Conservation (phyloP, 2,113 vertebrate genomes). For the Sebastes fasciatus region DNA sequence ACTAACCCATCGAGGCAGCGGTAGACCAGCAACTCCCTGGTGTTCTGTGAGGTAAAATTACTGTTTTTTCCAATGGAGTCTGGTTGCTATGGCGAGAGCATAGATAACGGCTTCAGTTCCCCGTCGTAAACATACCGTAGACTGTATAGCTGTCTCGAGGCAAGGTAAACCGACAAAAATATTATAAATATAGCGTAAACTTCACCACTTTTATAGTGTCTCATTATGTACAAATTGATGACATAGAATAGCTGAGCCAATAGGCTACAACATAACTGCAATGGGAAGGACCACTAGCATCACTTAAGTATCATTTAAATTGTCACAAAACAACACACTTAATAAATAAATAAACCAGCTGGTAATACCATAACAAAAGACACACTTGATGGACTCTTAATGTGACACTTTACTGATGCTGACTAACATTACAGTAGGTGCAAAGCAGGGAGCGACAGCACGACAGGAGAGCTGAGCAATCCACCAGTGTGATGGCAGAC, state of each 20-base stretch:
- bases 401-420: conserved; percentile 26
- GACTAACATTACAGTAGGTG: conserved; percentile 28
- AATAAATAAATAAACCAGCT: neutral
- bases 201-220: no score
- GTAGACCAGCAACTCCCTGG: no score
- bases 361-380: neutral
- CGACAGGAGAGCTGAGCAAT: conserved; percentile 58
- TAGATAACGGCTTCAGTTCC: no score
- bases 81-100: no score
- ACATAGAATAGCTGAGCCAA: neutral
- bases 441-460: conserved; percentile 29
- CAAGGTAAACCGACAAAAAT: no score
- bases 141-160: no score
- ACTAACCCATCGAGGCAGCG: no score
- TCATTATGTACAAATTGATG: neutral
- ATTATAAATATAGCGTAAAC: no score
- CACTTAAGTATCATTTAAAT: neutral
- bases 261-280: neutral
- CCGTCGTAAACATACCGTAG: no score
- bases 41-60: no score
- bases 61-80: no score
- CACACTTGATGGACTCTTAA: neutral
- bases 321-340: neutral
- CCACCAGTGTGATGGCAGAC: conserved; percentile 61
- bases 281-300: neutral